Conservation (phyloP, 2,113 vertebrate genomes). For the Mellivora capensis region DNA sequence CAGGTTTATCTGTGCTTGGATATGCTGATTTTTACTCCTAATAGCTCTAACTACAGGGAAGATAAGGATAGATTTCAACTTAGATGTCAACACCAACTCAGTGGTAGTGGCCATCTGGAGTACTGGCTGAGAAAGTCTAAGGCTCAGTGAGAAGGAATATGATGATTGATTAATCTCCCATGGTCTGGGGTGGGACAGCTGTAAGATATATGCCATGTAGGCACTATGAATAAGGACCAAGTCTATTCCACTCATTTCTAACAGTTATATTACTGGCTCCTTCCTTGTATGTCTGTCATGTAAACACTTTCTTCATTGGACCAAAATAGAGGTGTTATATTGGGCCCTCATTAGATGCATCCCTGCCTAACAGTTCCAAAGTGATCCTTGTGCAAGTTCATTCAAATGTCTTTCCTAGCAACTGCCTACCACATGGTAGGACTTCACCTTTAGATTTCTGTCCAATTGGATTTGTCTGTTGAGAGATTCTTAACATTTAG, state of each 20-base stretch:
- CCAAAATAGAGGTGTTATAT: background rate
- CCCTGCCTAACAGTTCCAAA: background rate
- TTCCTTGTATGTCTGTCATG: background rate
- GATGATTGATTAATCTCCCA: background rate
- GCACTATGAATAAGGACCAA: accelerated
- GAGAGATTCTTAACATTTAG: background rate
- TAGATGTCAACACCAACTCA: background rate
- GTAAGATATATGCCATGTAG: background rate
- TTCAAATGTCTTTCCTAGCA: background rate
- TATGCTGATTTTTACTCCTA: background rate
- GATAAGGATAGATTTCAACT: background rate
- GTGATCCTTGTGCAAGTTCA: background rate
- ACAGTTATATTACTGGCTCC: background rate
- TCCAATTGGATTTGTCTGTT: background rate
- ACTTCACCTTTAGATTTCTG: background rate
- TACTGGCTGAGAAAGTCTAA: background rate
- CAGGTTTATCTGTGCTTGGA: background rate
- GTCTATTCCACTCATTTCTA: background rate
- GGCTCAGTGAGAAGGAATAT: background rate
- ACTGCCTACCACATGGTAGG: background rate
- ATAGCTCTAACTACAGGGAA: background rate
- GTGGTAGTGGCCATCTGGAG: background rate
- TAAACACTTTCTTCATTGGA: background rate
- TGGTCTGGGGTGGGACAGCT: background rate
- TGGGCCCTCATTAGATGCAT: background rate